Evolutionary conservation across 2,888 invertebrate species (phyloP).

Genomic region (Hesperia comma): DNA sequence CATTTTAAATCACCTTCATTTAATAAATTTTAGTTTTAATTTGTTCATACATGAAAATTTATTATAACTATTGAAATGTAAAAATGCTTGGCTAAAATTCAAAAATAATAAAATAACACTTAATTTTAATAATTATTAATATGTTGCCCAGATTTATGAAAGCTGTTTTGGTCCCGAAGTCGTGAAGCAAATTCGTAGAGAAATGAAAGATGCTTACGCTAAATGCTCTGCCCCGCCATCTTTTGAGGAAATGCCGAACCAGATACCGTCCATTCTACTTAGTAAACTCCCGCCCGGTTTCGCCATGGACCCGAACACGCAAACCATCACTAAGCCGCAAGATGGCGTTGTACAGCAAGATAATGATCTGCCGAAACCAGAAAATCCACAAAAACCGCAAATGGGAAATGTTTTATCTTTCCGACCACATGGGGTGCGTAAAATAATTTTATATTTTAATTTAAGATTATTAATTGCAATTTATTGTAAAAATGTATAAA

Average conservation of each 20-base stretch:
- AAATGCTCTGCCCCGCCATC: conserved; percentile 85
- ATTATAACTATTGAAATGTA: too few relatives aligned
- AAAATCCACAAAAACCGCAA: conserved; percentile 73
- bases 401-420: conserved; percentile 80
- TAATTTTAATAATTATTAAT: not conserved
- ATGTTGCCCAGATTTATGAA: conserved; percentile 85
- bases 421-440: conserved; percentile 78
- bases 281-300: conserved; percentile 75
- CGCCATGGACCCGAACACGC: conserved; percentile 72
- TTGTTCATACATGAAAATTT: too few relatives aligned
- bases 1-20: too few relatives aligned
- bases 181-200: conserved; percentile 86
- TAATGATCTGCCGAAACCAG: conserved; percentile 60
- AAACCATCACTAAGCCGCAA: conserved; percentile 73
- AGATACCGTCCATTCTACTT: conserved; percentile 67
- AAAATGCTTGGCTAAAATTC: not conserved
- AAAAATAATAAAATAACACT: too few relatives aligned
- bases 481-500: too few relatives aligned
- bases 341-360: conserved; percentile 72
- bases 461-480: too few relatives aligned
- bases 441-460: conserved; percentile 34
- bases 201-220: conserved; percentile 86
- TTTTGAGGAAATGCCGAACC: conserved; percentile 67
- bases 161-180: conserved; percentile 88
- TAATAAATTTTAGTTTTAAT: too few relatives aligned